Percentiles rank a stretch among this genome's conserved stretches.
phyloP scores from a whole-genome alignment of 2,797 vertebrate genomes.

The Acrossocheilus wenchowensis region DNA sequence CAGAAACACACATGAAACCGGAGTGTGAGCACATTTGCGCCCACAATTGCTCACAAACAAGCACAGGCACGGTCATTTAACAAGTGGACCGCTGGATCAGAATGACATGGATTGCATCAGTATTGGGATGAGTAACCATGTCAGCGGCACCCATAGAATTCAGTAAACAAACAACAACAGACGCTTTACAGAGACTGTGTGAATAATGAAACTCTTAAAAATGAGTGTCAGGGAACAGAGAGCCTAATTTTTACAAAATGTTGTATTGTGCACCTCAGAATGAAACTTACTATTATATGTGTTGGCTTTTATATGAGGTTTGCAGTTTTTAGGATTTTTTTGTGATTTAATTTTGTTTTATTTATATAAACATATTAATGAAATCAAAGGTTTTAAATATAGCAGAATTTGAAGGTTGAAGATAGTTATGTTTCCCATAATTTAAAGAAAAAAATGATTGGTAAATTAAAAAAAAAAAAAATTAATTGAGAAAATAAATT shows the following conservation, averaged over 20 bases:
- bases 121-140: constrained; percentile 16
- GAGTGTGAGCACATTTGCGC: neutral
- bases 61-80: neutral
- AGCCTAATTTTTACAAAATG: neutral
- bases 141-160: neutral
- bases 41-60: neutral
- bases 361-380: neutral
- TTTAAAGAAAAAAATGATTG: too few relatives aligned
- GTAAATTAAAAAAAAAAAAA: too few relatives aligned
- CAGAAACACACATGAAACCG: neutral
- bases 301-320: neutral
- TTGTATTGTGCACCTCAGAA: neutral
- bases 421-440: neutral
- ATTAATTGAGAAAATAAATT: too few relatives aligned
- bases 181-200: neutral
- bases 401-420: neutral
- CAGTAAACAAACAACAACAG: constrained; percentile 4
- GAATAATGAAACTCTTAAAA: neutral
- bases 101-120: constrained; percentile 25
- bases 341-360: neutral
- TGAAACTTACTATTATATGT: neutral
- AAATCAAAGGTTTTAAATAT: neutral
- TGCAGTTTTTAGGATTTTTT: neutral
- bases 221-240: neutral
- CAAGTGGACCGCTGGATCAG: constrained; percentile 6